Base-by-base conservation (phyloP, 2,797 vertebrate genomes). In the Danio albolineatus region DNA sequence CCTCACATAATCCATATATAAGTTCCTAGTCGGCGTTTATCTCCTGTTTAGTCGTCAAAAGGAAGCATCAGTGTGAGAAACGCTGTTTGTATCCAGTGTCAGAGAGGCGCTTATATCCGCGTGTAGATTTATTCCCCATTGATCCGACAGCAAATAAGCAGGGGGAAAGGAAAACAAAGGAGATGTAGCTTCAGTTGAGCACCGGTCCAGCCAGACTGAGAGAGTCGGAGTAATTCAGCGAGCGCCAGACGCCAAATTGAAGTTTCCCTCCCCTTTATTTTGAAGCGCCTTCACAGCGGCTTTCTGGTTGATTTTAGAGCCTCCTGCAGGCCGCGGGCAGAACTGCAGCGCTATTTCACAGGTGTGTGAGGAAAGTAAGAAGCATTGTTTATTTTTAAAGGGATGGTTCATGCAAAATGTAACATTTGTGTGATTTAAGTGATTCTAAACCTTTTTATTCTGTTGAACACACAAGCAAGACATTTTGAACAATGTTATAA, bases 321-420 rank as follows among this genome's bases (percentile, higher is more conserved):
- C 91, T 57, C 87, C 89, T 89, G 86, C 78, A 72, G 91, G 87
- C 14, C 0, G 0, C n/a, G 9, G 4, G 74, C 53, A 17, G 66
- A 72, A 28, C 44, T n/a, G 72, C 38, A 7, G 75, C 19, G 16
- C n/a, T 16, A n/a, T 12, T n/a, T 19, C 16, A 4, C 38, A 19
- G 51, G 10, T 13, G 6, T 6, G n/a, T 21, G 28, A 39, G n/a
- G 6, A 46, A 39, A 38, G 28, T 39, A 13, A 16, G 1, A 49
- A 12, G 7, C 10, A 10, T 19, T 4, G 17, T 17, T 10, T 54
- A 4, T 28, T 28, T 28, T 1, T 28, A 28, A 28, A 28, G 28
- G 28, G 28, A 28, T 28, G 28, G 28, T 28, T 28, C 28, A 28
- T 28, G 28, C 28, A 28, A 28, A 28, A 28, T 28, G 1, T n/a